A percentile compares a stretch with the other conserved stretches of the same genome.
Conservation (phyloP, 2,888 invertebrate genomes). For the Byasa hedistus region DNA sequence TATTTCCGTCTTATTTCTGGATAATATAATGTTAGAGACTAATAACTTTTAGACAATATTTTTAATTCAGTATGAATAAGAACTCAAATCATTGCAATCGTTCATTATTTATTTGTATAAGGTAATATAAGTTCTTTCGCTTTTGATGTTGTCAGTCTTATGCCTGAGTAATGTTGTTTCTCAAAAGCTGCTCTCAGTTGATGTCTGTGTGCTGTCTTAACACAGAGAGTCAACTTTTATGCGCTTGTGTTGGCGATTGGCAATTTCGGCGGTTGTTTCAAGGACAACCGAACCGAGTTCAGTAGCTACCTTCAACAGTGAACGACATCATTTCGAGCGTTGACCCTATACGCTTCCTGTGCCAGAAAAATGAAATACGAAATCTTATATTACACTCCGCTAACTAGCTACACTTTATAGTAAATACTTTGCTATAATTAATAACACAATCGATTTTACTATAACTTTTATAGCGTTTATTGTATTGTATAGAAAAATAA, state of each 20-base stretch:
- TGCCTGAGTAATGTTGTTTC: slow-evolving; percentile 22
- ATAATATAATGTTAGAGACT: no score
- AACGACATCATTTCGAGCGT: slow-evolving; percentile 75
- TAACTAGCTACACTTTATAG: slow-evolving; percentile 50
- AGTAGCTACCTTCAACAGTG: slow-evolving; percentile 72
- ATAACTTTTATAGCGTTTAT: no score
- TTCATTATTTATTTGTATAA: no score
- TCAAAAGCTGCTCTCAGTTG: slow-evolving; percentile 9
- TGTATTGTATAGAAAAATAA: no score
- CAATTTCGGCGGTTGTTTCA: slow-evolving; percentile 67
- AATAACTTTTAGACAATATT: no score
- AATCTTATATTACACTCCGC: slow-evolving; percentile 51
- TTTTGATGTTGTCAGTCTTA: slow-evolving; percentile 4
- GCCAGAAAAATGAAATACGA: slow-evolving; percentile 58
- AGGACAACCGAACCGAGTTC: slow-evolving; percentile 75
- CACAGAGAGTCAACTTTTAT: slow-evolving; percentile 34
- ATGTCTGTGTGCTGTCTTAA: slow-evolving; percentile 8
- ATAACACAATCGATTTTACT: no score
- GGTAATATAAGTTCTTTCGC: slow-evolving; percentile 3
- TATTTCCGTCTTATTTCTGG: no score
- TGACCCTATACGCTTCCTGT: slow-evolving; percentile 73
- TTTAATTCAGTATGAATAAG: no score
- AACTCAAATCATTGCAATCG: no score
- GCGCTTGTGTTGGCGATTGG: slow-evolving; percentile 57
- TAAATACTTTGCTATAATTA: slow-evolving; percentile 44